Conservation (phyloP, 2,113 vertebrate species). For the Odontesthes bonariensis region DNA sequence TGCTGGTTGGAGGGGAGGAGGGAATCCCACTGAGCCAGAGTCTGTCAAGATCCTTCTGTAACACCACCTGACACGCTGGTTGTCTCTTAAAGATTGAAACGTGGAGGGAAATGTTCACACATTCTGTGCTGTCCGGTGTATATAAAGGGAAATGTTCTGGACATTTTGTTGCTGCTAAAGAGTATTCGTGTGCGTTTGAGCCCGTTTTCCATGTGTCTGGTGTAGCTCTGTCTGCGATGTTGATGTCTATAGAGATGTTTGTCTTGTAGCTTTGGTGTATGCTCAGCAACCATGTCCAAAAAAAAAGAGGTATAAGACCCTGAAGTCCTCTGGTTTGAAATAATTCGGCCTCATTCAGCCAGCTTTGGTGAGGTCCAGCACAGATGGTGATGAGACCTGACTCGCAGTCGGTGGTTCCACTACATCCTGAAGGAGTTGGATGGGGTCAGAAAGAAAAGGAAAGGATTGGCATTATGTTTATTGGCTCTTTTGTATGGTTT, state of each 20-base stretch:
- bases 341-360: too few relatives aligned
- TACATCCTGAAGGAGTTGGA: too few relatives aligned
- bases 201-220: too few relatives aligned
- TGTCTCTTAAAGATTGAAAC: conserved; percentile 7
- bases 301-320: background rate
- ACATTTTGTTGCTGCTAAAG: background rate
- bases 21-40: conserved; percentile 61
- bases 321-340: too few relatives aligned
- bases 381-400: too few relatives aligned
- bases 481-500: too few relatives aligned
- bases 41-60: conserved; percentile 51
- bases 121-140: background rate
- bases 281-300: background rate
- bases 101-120: background rate
- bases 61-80: conserved; percentile 37
- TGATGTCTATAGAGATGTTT: background rate
- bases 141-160: background rate
- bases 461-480: too few relatives aligned
- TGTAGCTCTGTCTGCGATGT: too few relatives aligned
- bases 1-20: conserved; percentile 9
- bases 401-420: too few relatives aligned
- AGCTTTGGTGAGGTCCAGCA: too few relatives aligned
- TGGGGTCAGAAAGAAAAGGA: too few relatives aligned
- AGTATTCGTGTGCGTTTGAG: too few relatives aligned
- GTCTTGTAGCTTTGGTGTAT: background rate